These are phyloP conservation scores for Luscinia megarhynchos DNA, from an alignment of 2,797 vertebrate genomes.

Conservation along the genomic window DNA sequence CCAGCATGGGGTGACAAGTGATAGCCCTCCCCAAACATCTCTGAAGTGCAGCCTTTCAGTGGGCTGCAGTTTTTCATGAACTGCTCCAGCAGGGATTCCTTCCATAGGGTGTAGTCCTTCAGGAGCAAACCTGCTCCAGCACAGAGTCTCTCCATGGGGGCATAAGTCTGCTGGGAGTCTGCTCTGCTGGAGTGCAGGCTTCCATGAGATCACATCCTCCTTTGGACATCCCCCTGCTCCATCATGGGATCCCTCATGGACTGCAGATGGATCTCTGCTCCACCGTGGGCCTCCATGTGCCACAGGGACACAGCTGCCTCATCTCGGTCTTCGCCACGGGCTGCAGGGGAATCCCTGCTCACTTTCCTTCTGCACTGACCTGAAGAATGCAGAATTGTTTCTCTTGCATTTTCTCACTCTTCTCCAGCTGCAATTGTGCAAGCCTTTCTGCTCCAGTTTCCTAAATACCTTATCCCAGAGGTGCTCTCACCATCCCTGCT, in stretches of 20 bases:
- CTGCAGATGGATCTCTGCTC: not conserved
- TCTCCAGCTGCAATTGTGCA: not conserved
- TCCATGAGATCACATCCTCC: not conserved
- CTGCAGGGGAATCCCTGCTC: not conserved
- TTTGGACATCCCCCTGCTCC: not conserved
- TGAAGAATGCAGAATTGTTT: not conserved
- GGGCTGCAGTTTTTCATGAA: not conserved
- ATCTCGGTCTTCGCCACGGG: not conserved
- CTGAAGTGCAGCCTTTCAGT: not conserved
- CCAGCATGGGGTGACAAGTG: not conserved
- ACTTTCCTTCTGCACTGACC: not conserved
- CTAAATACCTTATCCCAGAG: not conserved
- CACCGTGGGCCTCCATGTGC: not conserved
- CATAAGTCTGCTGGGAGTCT: not conserved
- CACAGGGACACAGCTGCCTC: not conserved
- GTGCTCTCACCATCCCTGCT: not conserved
- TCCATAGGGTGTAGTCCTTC: not conserved
- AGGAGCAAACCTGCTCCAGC: not conserved
- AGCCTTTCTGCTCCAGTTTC: rapidly evolving
- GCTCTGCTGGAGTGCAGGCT: not conserved
- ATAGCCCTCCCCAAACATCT: not conserved
- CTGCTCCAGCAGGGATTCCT: not conserved
- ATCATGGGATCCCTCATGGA: not conserved
- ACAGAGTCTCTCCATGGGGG: not conserved
- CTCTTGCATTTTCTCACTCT: not conserved